A percentile compares a stretch with the other conserved stretches of the same genome.
These are phyloP conservation scores for Lacerta agilis DNA, from an alignment of 2,797 vertebrate species.

Conservation along the genomic window DNA sequence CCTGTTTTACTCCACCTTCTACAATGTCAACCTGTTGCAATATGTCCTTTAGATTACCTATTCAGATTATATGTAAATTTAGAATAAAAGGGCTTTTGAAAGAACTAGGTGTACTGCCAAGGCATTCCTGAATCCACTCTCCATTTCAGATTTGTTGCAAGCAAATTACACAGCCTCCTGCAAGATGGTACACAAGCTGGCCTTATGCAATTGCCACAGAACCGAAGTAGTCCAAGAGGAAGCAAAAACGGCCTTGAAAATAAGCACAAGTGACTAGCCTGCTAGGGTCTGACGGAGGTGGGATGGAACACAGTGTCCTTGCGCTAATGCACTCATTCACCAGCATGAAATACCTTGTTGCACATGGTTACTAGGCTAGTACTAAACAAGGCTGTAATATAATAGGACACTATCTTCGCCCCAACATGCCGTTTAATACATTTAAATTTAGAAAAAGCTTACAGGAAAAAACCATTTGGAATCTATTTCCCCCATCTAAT, in stretches of 20 bases:
- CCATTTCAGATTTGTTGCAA: not conserved
- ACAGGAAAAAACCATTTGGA: not conserved
- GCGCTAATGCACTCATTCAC: not conserved
- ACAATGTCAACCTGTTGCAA: not conserved
- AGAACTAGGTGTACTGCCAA: constrained; percentile 15
- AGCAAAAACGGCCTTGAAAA: not conserved
- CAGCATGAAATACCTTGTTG: not conserved
- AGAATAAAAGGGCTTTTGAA: not conserved
- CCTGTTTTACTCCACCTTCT: not conserved
- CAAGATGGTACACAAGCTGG: not conserved
- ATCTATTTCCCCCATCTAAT: not conserved
- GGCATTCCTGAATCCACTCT: not conserved
- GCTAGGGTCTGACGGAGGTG: not conserved
- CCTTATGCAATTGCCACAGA: not conserved
- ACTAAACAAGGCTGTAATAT: not conserved
- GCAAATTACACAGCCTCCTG: not conserved
- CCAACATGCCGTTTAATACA: not conserved
- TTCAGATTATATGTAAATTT: not conserved
- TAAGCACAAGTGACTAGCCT: not conserved
- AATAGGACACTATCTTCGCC: not conserved
- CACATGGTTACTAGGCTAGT: not conserved
- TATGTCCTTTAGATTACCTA: not conserved
- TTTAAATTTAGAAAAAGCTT: not conserved
- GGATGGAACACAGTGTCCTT: not conserved
- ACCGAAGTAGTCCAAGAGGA: not conserved